Evolutionary conservation across 2,888 invertebrate species (phyloP), one percentile per base, ranked within the genome.

Genomic region (Formica aserva): DNA sequence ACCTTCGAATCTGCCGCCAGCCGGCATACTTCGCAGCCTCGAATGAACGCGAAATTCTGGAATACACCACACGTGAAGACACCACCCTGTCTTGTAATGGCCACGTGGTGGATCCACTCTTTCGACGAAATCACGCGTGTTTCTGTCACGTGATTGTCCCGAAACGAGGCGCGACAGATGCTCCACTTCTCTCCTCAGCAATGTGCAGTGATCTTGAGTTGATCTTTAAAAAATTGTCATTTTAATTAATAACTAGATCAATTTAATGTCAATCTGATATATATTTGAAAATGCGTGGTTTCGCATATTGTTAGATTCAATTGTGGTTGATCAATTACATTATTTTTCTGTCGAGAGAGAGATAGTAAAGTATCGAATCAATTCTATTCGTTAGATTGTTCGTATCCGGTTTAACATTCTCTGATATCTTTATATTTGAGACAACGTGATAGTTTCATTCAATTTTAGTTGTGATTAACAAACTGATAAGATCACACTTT

Each of bases 1-100:
- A 82, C 67, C 75, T 82, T 84, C 60, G 82, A 83, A 82, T 85
- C 85, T 86, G 72, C 85, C 83, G 85, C 82, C 85, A 85, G 48
- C 66, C 15, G 11, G 38, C 35, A n/a, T 52, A 55, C 38, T 72
- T 60, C 6, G n/a, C 66, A 15, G 55, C 60, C 66, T 38, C 52
- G 52, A 48, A 65, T 35, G 22, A 65, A 66, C 76, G 38, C 41
- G 72, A 82, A 82, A 82, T 72, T 32, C 45, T 45, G 78, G 35
- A 72, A 62, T 80, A 26, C 48, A 8, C 22, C 71, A 41, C 72
- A 41, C 55, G 57, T 60, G 57, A 60, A 71, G 22, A 45, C 38
- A 41, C 26, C 26, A 38, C 52, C 52, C 45, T 26, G 57, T 62
- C 26, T 80, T 18, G 29, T 29, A 65, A 69, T 75, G 65, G 55